Base-by-base conservation (phyloP, 1,140 invertebrate species). In the Drosophila suzukii region DNA sequence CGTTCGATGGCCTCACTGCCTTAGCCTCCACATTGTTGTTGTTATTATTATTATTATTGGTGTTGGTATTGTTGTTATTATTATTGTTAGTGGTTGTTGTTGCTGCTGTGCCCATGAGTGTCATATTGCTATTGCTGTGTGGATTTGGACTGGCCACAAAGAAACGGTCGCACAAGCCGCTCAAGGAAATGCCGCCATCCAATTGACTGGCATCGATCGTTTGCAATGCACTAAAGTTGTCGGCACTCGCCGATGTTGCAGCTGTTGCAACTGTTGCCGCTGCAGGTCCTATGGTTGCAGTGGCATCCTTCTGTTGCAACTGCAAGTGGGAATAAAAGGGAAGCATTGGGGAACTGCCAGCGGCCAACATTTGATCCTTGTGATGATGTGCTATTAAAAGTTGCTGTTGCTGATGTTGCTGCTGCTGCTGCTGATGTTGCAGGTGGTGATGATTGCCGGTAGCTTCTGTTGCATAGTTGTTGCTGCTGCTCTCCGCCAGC, bases 301-400 rank as follows among this genome's bases (percentile, higher is more conserved):
- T 39, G 12, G 53, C 56, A 27, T 85, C 67, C 60, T 83, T 82
- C 8, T 79, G 74, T 15, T 76, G 75, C 44, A 65, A 36, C 13
- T 77, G 83, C 54, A 89, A 24, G 24, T 89, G 80, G 0, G 68
- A 41, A 39, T 91, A 89, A 13, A 82, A 89, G 4, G 84, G 60
- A 27, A 89, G 59, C n/a, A 76, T 66, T 0, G 80, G 86, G 2
- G 71, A 74, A 59, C 74, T 91, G 49, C 90, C 86, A 39, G 85
- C 86, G 13, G 74, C 86, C 13, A 91, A 67, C 90, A 91, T 91
- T 68, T 91, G 90, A 82, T 91, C 90, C 73, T 91, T 91, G 47
- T 91, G 85, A 76, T 91, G 82, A 61, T 85, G 80, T n/a, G 68
- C 59, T 65, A 78, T 65, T 24, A 77, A 17, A 30, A 72, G 59